Evolutionary conservation across 2,797 vertebrate species (phyloP).

Genomic region (Diglossa cyanea): DNA sequence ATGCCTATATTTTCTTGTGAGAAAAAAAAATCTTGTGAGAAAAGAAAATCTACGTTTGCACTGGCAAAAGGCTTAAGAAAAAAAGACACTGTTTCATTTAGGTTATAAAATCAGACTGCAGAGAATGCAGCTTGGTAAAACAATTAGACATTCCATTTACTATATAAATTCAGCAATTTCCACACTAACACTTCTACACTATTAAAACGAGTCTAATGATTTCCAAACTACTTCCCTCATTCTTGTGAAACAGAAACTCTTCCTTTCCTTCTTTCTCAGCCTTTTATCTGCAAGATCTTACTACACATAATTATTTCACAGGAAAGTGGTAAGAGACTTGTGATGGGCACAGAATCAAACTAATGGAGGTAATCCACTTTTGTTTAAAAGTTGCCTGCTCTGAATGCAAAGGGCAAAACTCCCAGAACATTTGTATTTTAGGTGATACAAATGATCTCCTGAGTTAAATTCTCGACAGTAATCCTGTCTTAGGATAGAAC

Average conservation of each 20-base stretch:
- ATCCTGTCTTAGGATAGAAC: background rate
- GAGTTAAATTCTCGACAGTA: background rate
- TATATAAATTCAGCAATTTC: constrained; percentile 23
- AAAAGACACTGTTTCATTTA: background rate
- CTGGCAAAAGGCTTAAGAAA: background rate
- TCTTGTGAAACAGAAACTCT: background rate
- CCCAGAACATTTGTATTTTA: background rate
- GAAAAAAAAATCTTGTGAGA: constrained; percentile 32
- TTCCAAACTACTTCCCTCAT: background rate
- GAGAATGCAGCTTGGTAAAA: background rate
- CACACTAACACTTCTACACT: background rate
- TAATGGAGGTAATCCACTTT: background rate
- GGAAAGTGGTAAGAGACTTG: background rate
- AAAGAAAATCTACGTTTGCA: constrained; percentile 16
- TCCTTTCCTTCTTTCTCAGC: background rate
- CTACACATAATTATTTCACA: background rate
- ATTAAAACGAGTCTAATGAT: background rate
- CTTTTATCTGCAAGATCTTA: background rate
- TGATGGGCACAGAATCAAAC: background rate
- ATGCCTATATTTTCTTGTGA: constrained; percentile 30
- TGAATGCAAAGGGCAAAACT: background rate
- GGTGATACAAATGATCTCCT: background rate
- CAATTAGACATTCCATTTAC: constrained; percentile 25
- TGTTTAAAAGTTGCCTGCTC: background rate
- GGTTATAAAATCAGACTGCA: constrained; percentile 19